Evolutionary conservation across 2,113 vertebrate species (phyloP), one percentile per base, ranked within the genome.

Genomic region (Clinocottus analis): DNA sequence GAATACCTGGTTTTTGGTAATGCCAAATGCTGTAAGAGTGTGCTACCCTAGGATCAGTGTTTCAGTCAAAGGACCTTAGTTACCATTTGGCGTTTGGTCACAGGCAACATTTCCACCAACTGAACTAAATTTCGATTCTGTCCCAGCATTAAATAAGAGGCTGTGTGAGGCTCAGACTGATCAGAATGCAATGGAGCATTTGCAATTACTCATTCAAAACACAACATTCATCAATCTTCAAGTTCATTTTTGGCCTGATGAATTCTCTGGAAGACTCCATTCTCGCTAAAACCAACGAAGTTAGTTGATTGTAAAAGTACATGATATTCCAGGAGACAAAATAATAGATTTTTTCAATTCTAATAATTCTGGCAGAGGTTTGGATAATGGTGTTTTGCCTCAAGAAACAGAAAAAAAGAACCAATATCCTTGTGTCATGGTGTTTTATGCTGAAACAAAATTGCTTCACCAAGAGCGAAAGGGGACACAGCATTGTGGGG

Each of bases 371-470:
- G 72, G 71, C 67, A 80, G 55, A 85, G 39, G 51, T 80, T 90
- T 33, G 82, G 33, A 65, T 80, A 83, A 80, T 70, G 56, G 56
- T 72, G 71, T 37, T 86, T 75, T 77, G 60, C 56, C 35, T 77
- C 64, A 39, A 75, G 51, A 62, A 83, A n/a, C 21, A 70, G 13
- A 67, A 84, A 68, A 17, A 72, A 33, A 4, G 7, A 47, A 37
- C 8, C 14, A 63, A 68, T 35, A 70, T 59, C 56, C 49, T 70
- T 83, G 56, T 39, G 10, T 87, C 69, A 75, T 53, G 39, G 29
- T 87, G 85, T 86, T 91, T n/a, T 87, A 75, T 82, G 86, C 80
- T 66, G 84, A 91, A 86, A 77, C 12, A 59, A 75, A 88, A 56
- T 25, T 0, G 39, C 69, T 69, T 71, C 29, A 60, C 19, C 58